Evolutionary conservation across 1,140 invertebrate genomes (phyloP), one percentile per base, ranked within the genome.

Genomic region (Neodiprion pinetum): DNA sequence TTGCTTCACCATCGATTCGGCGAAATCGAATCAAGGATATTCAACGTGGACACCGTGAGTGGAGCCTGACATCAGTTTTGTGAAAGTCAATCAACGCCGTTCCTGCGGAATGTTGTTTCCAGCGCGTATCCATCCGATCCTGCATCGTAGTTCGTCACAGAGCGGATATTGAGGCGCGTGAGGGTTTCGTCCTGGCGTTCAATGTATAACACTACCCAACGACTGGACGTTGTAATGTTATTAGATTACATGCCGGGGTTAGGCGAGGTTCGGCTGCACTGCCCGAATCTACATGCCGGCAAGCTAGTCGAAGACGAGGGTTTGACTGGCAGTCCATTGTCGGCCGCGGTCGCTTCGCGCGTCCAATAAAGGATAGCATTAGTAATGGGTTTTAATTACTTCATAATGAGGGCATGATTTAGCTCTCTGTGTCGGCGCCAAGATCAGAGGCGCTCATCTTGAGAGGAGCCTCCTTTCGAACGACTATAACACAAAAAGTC

Each of bases 301-400:
- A 40, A 40, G 72, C 74, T 74, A 81, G 11, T 17, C 75, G 78
- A 69, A 86, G 85, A 86, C 76, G 85, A 88, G 85, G 86, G 86
- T 87, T 80, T 85, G 86, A 88, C 84, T 84, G 83, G 78, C 79
- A 78, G 80, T 86, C 82, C 82, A 84, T 86, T 83, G 81, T 84
- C 67, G 17, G 40, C 67, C 17, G 67, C 21, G 75, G 78, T 75
- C 78, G 77, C 81, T 82, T 86, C 77, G 78, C 75, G 49, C 72
- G 67, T 79, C 80, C 82, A 82, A 87, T 86, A 86, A 87, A 88
- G 82, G 82, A 88, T 88, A 87, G 84, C 82, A 86, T 84, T 86
- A 85, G 87, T 89, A 89, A 89, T 88, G 86, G 85, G 81, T 88
- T 88, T 89, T 88, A 88, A 89, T 89, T 88, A 88, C 84, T 87